Conservation (phyloP, 23 tunicate genomes). For the Styela clava region DNA sequence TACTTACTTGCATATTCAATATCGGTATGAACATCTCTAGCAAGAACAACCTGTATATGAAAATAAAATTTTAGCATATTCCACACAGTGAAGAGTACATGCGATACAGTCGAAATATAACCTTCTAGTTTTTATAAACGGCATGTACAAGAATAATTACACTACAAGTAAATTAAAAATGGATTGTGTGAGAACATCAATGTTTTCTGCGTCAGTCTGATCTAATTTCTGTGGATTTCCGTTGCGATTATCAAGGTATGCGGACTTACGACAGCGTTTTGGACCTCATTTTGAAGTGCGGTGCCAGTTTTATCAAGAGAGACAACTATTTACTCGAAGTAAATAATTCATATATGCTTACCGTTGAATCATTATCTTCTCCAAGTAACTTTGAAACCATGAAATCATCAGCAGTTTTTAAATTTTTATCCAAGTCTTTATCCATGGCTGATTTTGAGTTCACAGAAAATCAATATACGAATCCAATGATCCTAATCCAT, state of each 20-base stretch:
- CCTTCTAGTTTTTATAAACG: neutral
- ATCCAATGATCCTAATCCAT: too few species aligned
- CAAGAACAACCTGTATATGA: slow-evolving; percentile 12
- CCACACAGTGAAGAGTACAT: neutral
- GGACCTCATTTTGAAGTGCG: too few species aligned
- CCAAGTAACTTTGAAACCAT: slow-evolving; percentile 52
- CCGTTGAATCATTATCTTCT: slow-evolving; percentile 68
- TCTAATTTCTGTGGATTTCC: too few species aligned
- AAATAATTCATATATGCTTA: too few species aligned
- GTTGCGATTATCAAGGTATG: too few species aligned
- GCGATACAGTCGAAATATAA: neutral
- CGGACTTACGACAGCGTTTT: too few species aligned
- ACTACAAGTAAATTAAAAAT: too few species aligned
- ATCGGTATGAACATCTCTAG: slow-evolving; percentile 20
- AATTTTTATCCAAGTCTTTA: neutral
- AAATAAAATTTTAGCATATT: neutral
- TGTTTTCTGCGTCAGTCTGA: too few species aligned
- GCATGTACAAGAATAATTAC: neutral
- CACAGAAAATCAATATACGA: too few species aligned
- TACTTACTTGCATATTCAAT: slow-evolving; percentile 26
- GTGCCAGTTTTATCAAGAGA: too few species aligned
- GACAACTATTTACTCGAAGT: too few species aligned
- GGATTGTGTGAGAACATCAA: too few species aligned
- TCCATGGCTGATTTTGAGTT: neutral
- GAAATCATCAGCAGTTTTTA: slow-evolving; percentile 55